A percentile compares a stretch with the other conserved stretches of the same genome.
Evolutionary conservation across 2,888 invertebrate species (phyloP).

Genomic region (Mesorhabditis sp.): DNA sequence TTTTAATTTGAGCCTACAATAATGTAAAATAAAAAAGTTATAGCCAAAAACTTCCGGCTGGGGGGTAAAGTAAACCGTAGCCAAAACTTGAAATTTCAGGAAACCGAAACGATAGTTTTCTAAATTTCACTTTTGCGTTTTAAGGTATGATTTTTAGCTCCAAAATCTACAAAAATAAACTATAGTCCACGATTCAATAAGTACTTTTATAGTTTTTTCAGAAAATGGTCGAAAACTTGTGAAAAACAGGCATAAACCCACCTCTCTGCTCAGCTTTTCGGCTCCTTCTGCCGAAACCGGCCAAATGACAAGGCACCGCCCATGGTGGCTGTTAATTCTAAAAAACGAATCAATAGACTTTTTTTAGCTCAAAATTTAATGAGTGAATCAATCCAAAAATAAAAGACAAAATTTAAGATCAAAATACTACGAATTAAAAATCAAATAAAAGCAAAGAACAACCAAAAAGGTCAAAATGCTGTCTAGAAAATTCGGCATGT

Average conservation of each 20-base stretch:
- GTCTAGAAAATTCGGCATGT: no score
- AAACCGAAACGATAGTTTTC: neutral
- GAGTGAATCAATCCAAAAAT: neutral
- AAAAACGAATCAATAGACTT: neutral
- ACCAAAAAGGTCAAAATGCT: neutral
- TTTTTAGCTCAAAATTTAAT: neutral
- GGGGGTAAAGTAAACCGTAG: no score
- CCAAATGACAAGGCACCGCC: neutral
- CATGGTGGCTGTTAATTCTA: neutral
- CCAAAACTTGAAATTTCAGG: neutral
- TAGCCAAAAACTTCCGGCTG: no score
- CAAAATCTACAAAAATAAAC: neutral
- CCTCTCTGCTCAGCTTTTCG: slow-evolving; percentile 6
- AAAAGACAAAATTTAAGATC: neutral
- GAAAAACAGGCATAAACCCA: neutral
- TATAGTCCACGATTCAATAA: neutral
- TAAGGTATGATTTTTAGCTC: no score
- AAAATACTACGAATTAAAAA: neutral
- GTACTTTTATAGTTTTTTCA: neutral
- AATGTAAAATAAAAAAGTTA: no score
- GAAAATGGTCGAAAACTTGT: neutral
- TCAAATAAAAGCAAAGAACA: neutral
- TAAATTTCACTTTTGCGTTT: no score
- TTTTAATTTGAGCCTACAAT: no score
- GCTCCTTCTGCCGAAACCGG: neutral